Base-by-base conservation (phyloP, 2,888 invertebrate species). In the Ophioninae sp. region DNA sequence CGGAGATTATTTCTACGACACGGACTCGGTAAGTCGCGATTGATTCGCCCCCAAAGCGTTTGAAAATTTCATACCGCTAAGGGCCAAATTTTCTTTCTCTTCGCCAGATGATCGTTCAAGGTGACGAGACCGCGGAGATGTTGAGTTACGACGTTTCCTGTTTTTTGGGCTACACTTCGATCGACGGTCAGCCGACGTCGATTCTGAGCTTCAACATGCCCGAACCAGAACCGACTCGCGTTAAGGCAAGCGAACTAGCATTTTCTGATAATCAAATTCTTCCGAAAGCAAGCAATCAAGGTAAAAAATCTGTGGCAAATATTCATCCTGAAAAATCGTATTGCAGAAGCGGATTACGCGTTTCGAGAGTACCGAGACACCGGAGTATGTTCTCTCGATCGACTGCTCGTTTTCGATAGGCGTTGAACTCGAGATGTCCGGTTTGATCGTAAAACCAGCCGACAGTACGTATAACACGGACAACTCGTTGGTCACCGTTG, bases 341-440 rank as follows among this genome's bases (percentile, higher is more conserved):
- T 87, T 85, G 68, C 68, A 91, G 90, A 85, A 86, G 64, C 89
- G 89, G 80, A 84, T 87, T 78, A 90, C 93, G 10, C 88, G 93
- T 79, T 91, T 92, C 61, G 88, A 92, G 82, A 90, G 88, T 69
- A 86, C 86, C 21, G 89, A 91, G 61, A 90, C 94, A n/a, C 94
- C 94, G 0, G 93, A 93, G 79, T 91, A 93, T 0, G 93, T 94
- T 72, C 86, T 94, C 20, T 92, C 93, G 37, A 94, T 94, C 0
- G 94, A 94, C 86, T 94, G 94, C 87, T 94, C 94, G 1, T 95
- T 95, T 89, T 94, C 95, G 50, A 94, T 95, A 82, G 95, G 96
- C 56, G 94, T 96, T 2, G 95, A 95, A 7, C 91, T 96, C 0
- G 95, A 96, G 6, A 93, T 96, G 62, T 95, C 95, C 0, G 96